A percentile compares a stretch with the other conserved stretches of the same genome.
phyloP scores from a whole-genome alignment of 2,888 invertebrate genomes.

The Parasteatoda lunata region DNA sequence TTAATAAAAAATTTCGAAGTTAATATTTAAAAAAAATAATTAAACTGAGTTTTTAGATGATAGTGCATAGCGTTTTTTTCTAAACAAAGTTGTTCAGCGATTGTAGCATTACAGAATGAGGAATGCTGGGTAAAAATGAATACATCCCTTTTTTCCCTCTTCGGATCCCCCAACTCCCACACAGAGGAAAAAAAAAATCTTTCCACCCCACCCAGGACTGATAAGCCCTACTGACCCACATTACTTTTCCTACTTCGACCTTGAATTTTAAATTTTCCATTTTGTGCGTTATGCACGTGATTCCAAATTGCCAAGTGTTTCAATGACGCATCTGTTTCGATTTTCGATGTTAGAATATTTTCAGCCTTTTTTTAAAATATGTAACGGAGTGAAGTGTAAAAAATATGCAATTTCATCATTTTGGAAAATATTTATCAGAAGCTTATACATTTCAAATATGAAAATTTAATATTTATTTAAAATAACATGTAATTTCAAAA shows the following conservation, averaged over 20 bases:
- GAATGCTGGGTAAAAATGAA: constrained; percentile 23
- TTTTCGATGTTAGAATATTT: not conserved
- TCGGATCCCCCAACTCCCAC: constrained; percentile 43
- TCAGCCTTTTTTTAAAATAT: not conserved
- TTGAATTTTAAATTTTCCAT: constrained; percentile 48
- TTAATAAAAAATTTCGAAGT: too few relatives aligned
- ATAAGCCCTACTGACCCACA: constrained; percentile 62
- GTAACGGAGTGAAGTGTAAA: not conserved
- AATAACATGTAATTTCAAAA: not conserved
- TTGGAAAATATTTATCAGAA: too few relatives aligned
- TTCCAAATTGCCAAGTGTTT: not conserved
- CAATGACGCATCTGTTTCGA: not conserved
- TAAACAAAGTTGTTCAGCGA: too few relatives aligned
- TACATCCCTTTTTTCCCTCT: constrained; percentile 48
- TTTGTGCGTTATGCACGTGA: not conserved
- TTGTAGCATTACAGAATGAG: not conserved
- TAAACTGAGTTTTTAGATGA: too few relatives aligned
- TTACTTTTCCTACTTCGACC: constrained; percentile 28
- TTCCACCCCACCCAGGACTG: constrained; percentile 50
- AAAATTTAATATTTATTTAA: not conserved
- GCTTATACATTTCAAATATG: too few relatives aligned
- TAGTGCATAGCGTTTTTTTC: too few relatives aligned
- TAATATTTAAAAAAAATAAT: too few relatives aligned
- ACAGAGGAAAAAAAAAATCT: constrained; percentile 39
- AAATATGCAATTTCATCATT: not conserved